Percentiles rank a stretch among this genome's conserved stretches.
These are phyloP conservation scores for Bradynema listronoti DNA, from an alignment of 1,140 invertebrate genomes.

Conservation along the genomic window DNA sequence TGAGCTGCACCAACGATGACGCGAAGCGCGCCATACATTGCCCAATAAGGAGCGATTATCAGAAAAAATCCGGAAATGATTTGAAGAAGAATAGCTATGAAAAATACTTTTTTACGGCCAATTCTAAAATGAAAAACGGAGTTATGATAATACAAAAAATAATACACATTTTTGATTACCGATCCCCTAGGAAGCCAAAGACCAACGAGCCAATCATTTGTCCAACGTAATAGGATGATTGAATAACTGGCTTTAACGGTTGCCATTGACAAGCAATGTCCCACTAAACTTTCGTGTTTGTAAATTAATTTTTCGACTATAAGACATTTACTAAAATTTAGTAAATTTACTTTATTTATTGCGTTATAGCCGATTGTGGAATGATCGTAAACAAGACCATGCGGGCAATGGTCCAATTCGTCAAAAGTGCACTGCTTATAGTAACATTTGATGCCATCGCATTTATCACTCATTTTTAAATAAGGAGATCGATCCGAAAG, in stretches of 20 bases:
- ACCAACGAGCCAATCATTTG: slow-evolving; percentile 55
- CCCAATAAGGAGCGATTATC: slow-evolving; percentile 48
- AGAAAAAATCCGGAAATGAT: slow-evolving; percentile 47
- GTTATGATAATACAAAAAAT: too few species aligned
- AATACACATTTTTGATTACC: too few species aligned
- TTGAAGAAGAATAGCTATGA: slow-evolving; percentile 53
- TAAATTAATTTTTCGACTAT: too few species aligned
- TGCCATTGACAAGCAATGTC: slow-evolving; percentile 50
- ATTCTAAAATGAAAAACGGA: too few species aligned
- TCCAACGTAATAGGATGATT: slow-evolving; percentile 56
- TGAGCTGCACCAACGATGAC: slow-evolving; percentile 40
- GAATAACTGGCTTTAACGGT: slow-evolving; percentile 49
- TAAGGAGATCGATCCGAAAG: not conserved
- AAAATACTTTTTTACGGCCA: slow-evolving; percentile 56
- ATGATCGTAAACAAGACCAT: slow-evolving; percentile 46
- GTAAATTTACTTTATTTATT: too few species aligned
- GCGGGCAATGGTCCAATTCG: slow-evolving; percentile 3
- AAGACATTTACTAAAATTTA: too few species aligned
- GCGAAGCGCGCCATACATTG: slow-evolving; percentile 44
- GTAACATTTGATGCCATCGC: slow-evolving; percentile 26
- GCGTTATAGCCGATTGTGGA: slow-evolving; percentile 40
- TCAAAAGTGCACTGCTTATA: slow-evolving; percentile 27
- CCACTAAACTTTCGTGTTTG: slow-evolving; percentile 57
- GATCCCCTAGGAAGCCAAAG: slow-evolving; percentile 54
- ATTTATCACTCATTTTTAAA: slow-evolving; percentile 11